These are phyloP conservation scores for Copidosoma floridanum DNA, from an alignment of 1,140 invertebrate genomes.

Conservation along the genomic window DNA sequence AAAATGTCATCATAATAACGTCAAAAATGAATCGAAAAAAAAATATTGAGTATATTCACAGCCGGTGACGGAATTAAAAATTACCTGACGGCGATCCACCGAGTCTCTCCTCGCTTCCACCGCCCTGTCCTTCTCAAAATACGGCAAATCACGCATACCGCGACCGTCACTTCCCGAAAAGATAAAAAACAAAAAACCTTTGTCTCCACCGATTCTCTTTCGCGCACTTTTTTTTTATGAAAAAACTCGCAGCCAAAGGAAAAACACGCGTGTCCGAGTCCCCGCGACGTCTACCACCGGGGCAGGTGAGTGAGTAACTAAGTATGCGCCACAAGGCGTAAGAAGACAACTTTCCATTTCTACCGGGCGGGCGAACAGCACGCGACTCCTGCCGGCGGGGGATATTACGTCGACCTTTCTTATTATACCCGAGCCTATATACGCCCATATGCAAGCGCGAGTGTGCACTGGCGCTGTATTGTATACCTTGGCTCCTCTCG, in stretches of 20 bases:
- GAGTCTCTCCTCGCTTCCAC: not conserved
- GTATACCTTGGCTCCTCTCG: too few species aligned
- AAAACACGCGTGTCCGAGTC: conserved; percentile 10
- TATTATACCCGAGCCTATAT: too few species aligned
- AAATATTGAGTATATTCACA: too few species aligned
- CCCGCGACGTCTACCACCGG: conserved; percentile 24
- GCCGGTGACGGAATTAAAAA: too few species aligned
- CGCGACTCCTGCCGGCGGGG: conserved; percentile 20
- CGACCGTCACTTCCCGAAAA: not conserved
- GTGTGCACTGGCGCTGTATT: too few species aligned
- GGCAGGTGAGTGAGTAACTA: conserved; percentile 30
- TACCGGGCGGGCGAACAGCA: conserved; percentile 30
- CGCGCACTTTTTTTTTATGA: too few species aligned
- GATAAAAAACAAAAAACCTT: conserved; percentile 1
- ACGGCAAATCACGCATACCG: conserved; percentile 23
- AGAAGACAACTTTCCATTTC: conserved; percentile 50
- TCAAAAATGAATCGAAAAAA: too few species aligned
- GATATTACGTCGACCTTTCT: conserved; percentile 1
- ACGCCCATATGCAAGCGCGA: too few species aligned
- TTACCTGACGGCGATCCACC: not conserved
- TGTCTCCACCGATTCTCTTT: too few species aligned
- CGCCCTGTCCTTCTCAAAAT: not conserved
- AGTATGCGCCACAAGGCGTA: conserved; percentile 23
- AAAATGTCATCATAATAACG: too few species aligned
- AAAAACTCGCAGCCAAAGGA: too few species aligned